Evolutionary conservation across 2,113 vertebrate genomes (phyloP).

Genomic region (Pterocles orientalis): DNA sequence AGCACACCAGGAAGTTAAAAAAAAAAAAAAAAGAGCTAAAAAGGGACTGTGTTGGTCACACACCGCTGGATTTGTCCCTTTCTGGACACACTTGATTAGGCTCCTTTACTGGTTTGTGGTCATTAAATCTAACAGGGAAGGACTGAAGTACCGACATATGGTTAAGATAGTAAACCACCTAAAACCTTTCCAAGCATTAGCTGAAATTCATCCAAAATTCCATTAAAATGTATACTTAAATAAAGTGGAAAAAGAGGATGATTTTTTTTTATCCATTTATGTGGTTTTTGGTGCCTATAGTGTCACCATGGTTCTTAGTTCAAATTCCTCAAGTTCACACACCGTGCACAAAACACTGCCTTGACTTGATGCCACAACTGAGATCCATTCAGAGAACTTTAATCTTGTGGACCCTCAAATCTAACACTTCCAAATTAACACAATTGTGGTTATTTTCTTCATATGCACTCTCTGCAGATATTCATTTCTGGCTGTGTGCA

Average conservation of each 20-base stretch:
- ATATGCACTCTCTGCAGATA: neutral
- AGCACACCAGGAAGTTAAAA: neutral
- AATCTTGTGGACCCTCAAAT: neutral
- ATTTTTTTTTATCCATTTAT: neutral
- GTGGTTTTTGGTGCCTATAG: neutral
- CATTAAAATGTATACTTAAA: slow-evolving; percentile 34
- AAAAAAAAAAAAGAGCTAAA: neutral
- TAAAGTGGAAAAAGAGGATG: slow-evolving; percentile 19
- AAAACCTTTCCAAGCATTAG: slow-evolving; percentile 39
- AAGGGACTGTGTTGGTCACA: neutral
- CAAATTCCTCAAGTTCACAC: slow-evolving; percentile 4
- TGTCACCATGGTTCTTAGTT: neutral
- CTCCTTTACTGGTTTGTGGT: slow-evolving; percentile 2
- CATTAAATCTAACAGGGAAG: neutral
- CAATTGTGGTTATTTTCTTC: slow-evolving; percentile 47
- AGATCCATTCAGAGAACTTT: neutral
- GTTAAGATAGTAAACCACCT: slow-evolving; percentile 50
- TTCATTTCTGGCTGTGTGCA: neutral
- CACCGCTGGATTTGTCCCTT: neutral
- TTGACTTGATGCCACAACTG: neutral
- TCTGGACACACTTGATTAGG: neutral
- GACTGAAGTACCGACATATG: slow-evolving; percentile 47
- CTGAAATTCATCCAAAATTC: slow-evolving; percentile 59
- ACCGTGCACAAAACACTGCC: neutral
- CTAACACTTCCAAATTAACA: slow-evolving; percentile 56